Evolutionary conservation across 2,797 vertebrate species (phyloP), one percentile per base, ranked within the genome.

Genomic region (Gambusia yucatana): DNA sequence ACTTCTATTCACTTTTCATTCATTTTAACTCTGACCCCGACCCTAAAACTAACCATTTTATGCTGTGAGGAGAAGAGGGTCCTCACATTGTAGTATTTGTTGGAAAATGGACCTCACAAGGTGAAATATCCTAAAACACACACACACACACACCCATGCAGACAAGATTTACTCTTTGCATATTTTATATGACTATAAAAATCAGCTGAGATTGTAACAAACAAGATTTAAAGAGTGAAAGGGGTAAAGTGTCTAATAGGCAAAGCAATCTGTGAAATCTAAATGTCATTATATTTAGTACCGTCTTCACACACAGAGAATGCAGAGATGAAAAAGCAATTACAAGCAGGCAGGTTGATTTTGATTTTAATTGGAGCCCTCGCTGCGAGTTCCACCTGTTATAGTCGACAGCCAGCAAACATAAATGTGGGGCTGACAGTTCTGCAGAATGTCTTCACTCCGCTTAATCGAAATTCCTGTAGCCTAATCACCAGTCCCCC

Each of bases 361-460:
- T 90, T 94, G 91, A 93, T 94, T 92, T 89, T 94, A 93, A 94
- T 93, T 92, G 88, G 87, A 83, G 82, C 79, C 70, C 89, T 84
- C 55, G 84, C 92, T 92, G 93, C 77, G 93, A 91, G 86, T 87
- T 87, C 91, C 92, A 94, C 93, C 93, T 94, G 93, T 93, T 94
- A 84, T 82, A 78, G 55, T 86, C 69, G n/a, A 82, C 88, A 91
- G 90, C 93, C 93, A 92, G 84, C 87, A 86, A 86, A 91, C 81
- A 87, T 85, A 78, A 92, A 88, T 79, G 89, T 82, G 79, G 72
- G 82, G 43, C 65, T 88, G 86, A 87, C 85, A 83, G 80, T 83
- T 75, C 84, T 78, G 74, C 50, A 74, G 77, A 88, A 84, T 75
- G 84, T 76, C 79, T 75, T 77, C 39, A 25, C 84, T 88, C 78